Base-by-base conservation (phyloP, 2,113 vertebrate genomes). In the Rhinoptilus africanus region DNA sequence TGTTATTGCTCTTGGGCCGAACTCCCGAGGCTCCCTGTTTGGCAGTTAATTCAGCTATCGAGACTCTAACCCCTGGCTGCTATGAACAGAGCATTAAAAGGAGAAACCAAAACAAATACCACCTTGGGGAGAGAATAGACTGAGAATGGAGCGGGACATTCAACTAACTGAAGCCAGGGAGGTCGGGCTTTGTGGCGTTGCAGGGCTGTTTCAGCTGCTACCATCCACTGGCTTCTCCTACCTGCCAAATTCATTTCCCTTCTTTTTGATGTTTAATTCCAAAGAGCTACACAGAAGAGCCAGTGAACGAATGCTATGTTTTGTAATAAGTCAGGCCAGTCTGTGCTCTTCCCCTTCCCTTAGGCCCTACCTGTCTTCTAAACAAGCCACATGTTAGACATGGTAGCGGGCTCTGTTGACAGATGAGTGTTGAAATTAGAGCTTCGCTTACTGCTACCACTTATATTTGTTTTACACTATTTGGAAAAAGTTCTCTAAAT, bases 71-170 rank as follows among this genome's bases (percentile, higher is more conserved):
- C 63, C 35, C 30, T 73, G 88, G 73, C 71, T 91, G 89, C 51
- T 78, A 9, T 13, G 37, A 75, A 93, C 88, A 62, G 50, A 92
- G n/a, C 67, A 94, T n/a, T 79, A 87, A 82, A 64, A 95, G 78
- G 37, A 79, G 47, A 93, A 94, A 94, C 15, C 47, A 74, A 93
- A 97, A 85, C 51, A 96, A 90, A 87, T 37, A 82, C 41, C 43
- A 73, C 37, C 39, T 62, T 73, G 77, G 95, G 93, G 85, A 74
- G 51, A 73, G 56, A 86, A 62, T 12, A 75, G 59, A 69, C 14
- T 45, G 54, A 47, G 59, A 80, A 50, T 5, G 37, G 76, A 85
- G 50, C 23, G 39, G 85, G 50, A 76, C 72, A 72, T 27, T 35
- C 34, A 92, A 9, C 3, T 51, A 32, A 34, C 14, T 2, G 28